These are phyloP conservation scores for Agonum fuliginosum DNA, from an alignment of 2,888 invertebrate species.

Conservation along the genomic window DNA sequence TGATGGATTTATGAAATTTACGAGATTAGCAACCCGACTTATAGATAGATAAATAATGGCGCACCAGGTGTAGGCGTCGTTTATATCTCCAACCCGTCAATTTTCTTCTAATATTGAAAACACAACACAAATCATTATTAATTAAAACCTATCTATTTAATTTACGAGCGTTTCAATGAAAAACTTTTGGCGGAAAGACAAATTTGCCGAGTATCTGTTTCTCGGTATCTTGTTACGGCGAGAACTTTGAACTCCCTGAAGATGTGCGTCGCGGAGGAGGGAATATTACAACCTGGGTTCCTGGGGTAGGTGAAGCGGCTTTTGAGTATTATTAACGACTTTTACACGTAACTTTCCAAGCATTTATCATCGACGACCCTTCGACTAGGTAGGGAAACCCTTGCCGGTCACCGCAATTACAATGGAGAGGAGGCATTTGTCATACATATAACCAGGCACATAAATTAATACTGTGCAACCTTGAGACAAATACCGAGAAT, in stretches of 20 bases:
- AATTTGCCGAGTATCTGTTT: slow-evolving; percentile 71
- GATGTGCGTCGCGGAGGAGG: slow-evolving; percentile 66
- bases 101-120: slow-evolving; percentile 28
- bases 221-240: slow-evolving; percentile 70
- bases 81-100: slow-evolving; percentile 29
- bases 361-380: slow-evolving; percentile 70
- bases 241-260: slow-evolving; percentile 71
- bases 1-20: slow-evolving; percentile 47
- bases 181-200: slow-evolving; percentile 65
- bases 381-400: no score
- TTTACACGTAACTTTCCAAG: slow-evolving; percentile 72
- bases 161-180: background rate
- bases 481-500: no score
- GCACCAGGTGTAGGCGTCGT: slow-evolving; percentile 40
- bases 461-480: no score
- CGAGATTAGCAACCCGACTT: slow-evolving; percentile 28
- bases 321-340: slow-evolving; percentile 73
- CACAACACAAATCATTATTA: slow-evolving; percentile 26
- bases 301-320: slow-evolving; percentile 68
- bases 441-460: slow-evolving; percentile 22
- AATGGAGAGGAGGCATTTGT: background rate
- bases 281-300: slow-evolving; percentile 70
- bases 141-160: slow-evolving; percentile 19
- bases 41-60: slow-evolving; percentile 44
- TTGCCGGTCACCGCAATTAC: background rate